These are phyloP conservation scores for Oncorhynchus nerka DNA, from an alignment of 2,113 vertebrate species.

Conservation along the genomic window DNA sequence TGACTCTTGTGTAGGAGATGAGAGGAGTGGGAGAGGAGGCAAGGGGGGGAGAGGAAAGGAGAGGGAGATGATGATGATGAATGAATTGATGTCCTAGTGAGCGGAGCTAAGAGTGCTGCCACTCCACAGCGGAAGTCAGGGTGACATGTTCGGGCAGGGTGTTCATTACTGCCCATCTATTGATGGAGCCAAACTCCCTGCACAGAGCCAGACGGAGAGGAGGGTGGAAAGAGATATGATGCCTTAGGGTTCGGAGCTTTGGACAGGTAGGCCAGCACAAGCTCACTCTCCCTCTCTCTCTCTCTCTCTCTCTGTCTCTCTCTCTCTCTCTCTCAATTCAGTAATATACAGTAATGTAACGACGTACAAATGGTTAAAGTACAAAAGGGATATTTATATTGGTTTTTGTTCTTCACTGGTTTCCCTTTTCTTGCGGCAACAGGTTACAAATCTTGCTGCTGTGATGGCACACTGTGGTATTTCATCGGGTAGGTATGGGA, in stretches of 20 bases:
- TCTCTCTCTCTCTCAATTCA: neutral
- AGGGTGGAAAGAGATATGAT: slow-evolving; percentile 56
- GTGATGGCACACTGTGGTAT: too few relatives aligned
- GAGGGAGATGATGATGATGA: slow-evolving; percentile 14
- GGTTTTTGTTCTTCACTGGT: too few relatives aligned
- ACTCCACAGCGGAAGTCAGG: slow-evolving; percentile 12
- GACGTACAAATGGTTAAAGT: too few relatives aligned
- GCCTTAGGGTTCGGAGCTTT: slow-evolving; percentile 7
- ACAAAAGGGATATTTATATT: too few relatives aligned
- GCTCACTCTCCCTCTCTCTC: neutral
- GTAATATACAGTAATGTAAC: too few relatives aligned
- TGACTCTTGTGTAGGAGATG: too few relatives aligned
- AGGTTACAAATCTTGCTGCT: too few relatives aligned
- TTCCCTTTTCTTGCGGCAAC: too few relatives aligned
- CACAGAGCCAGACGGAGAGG: slow-evolving; percentile 32
- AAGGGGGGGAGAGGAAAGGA: neutral
- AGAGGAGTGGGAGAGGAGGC: neutral
- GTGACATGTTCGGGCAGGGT: slow-evolving; percentile 52
- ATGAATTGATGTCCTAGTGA: slow-evolving; percentile 51
- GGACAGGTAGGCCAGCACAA: neutral
- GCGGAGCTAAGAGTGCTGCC: slow-evolving; percentile 34
- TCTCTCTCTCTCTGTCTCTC: too few relatives aligned
- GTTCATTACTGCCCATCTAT: slow-evolving; percentile 68
- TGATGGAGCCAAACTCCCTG: slow-evolving; percentile 49
- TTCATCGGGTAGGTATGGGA: too few relatives aligned